Evolutionary conservation across 2,797 vertebrate genomes (phyloP), one percentile per base, ranked within the genome.

Genomic region (Hozukius guyotensis): DNA sequence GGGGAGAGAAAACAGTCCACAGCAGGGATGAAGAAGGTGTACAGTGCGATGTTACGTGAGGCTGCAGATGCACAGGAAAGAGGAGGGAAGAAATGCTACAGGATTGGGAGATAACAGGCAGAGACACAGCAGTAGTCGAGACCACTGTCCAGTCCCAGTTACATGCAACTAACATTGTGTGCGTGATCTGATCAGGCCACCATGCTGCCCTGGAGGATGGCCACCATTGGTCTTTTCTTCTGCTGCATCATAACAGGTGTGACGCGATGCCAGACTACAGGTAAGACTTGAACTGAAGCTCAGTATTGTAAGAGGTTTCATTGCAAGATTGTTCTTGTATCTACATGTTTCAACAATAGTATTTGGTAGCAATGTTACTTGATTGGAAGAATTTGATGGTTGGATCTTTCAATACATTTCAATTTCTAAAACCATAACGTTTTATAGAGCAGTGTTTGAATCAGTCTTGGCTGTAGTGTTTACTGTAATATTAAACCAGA

Each of bases 131-230:
- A 11, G 16, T 0, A 10, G 6, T 8, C 14, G 6, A 66, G 36
- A 11, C 32, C 2, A 22, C 42, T 46, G 36, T 42, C 20, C n/a
- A 63, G 22, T 29, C 6, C 20, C 46, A 38, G 12, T 53, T 29
- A 8, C 16, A 29, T 18, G 25, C 67, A 27, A 2, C 6, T 59
- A 3, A 34, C 60, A 2, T 18, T 16, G 60, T 18, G 9, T 27
- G 10, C 18, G 3, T 22, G 66, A n/a, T 53, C 49, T 7, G 18
- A 68, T 34, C 9, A 2, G 24, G 42, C 31, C 57, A 73, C 25
- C 74, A 94, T 94, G 92, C 68, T 80, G 73, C 72, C 70, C 36
- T 69, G 86, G 71, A 91, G 79, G 75, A 78, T 84, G 60, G 4
- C 87, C 20, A 4, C 82, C 1, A 18, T 87, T 25, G 75, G 83